Conservation (phyloP, 1,140 invertebrate species). For the Agrypnia vestita region DNA sequence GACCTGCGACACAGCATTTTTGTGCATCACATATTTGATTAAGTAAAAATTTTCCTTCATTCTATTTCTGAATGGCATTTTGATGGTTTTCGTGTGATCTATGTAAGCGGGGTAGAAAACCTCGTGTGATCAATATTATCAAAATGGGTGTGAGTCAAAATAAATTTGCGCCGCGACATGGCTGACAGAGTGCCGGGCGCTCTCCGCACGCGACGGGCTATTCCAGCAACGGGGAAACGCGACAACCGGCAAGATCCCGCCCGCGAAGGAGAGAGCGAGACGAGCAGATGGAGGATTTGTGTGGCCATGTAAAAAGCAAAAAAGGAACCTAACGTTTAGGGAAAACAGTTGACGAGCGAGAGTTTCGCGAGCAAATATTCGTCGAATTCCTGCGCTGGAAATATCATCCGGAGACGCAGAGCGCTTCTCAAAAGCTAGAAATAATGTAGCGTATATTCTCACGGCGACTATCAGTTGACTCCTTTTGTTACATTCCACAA, state of each 20-base stretch:
- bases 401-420: slow-evolving; percentile 17
- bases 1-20: neutral
- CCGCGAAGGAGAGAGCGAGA: neutral
- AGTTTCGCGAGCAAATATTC: slow-evolving; percentile 23
- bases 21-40: neutral
- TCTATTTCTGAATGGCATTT: slow-evolving; percentile 29
- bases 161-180: slow-evolving; percentile 37
- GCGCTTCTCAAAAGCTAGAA: neutral
- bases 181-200: slow-evolving; percentile 18
- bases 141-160: slow-evolving; percentile 6
- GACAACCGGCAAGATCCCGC: neutral
- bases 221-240: neutral
- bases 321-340: slow-evolving; percentile 28
- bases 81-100: slow-evolving; percentile 17
- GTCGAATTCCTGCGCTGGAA: slow-evolving; percentile 31
- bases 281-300: slow-evolving; percentile 7
- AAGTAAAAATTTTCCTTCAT: neutral
- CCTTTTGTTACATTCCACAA: slow-evolving; percentile 4
- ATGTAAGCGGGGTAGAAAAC: slow-evolving; percentile 8
- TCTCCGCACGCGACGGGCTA: neutral
- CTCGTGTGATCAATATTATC: slow-evolving; percentile 17
- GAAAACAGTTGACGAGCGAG: slow-evolving; percentile 24
- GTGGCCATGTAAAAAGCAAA: slow-evolving; percentile 23
- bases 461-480: neutral
- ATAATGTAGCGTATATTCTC: neutral